These are phyloP conservation scores for Mnemiopsis leidyi DNA, from an alignment of 37 sponge, comb jelly and placozoan genomes.

Conservation along the genomic window DNA sequence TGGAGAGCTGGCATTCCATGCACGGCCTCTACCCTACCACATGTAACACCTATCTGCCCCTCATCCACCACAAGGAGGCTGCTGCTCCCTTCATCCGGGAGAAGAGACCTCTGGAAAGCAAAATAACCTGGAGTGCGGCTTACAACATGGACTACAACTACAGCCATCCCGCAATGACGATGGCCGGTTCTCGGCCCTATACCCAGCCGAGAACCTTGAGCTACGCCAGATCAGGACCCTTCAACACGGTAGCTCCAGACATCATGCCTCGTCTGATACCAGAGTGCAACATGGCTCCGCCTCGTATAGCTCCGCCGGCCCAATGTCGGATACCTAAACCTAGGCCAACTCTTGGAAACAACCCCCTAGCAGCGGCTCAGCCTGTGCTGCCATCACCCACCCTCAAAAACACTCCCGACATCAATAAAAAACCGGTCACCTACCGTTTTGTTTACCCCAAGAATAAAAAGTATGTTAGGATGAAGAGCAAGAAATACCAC, in stretches of 20 bases:
- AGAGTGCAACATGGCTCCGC: not conserved
- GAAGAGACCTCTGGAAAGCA: not conserved
- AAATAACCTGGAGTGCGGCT: slow-evolving; percentile 29
- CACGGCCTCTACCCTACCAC: not conserved
- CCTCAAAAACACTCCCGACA: not conserved
- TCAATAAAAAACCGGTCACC: not conserved
- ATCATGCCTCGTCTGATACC: not conserved
- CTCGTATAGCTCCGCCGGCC: not conserved
- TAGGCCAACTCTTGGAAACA: not conserved
- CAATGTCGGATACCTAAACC: not conserved
- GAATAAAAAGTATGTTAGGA: not conserved
- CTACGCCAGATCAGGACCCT: not conserved
- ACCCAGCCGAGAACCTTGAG: not conserved
- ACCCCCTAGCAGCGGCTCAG: not conserved
- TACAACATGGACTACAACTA: slow-evolving; percentile 15
- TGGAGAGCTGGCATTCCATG: not conserved
- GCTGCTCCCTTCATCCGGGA: no score
- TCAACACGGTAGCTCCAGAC: not conserved
- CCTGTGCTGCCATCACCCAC: not conserved
- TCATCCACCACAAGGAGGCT: not conserved
- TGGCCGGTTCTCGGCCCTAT: not conserved
- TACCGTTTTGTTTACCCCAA: not conserved
- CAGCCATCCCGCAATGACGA: not conserved
- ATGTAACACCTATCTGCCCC: not conserved
- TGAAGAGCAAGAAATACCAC: not conserved